Percentiles rank a stretch among this genome's conserved stretches.
Evolutionary conservation across 2,113 vertebrate species (phyloP).

Genomic region (Pomatorhinus ruficollis): DNA sequence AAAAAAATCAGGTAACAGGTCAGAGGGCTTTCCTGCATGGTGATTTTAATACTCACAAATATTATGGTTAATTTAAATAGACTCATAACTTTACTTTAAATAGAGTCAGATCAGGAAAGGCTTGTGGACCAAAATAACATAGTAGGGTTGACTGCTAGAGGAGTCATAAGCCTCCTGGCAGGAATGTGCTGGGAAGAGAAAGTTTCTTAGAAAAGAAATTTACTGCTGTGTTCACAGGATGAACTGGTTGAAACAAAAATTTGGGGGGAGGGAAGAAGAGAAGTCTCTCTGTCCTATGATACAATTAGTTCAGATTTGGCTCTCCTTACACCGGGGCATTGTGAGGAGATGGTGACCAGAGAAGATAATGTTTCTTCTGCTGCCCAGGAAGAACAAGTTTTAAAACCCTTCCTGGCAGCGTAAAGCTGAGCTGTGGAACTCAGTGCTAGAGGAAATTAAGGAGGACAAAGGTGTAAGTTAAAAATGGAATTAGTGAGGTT

Average conservation of each 20-base stretch:
- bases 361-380: background rate
- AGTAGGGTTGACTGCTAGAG: background rate
- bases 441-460: background rate
- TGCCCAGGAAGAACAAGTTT: background rate
- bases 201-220: background rate
- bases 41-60: background rate
- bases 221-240: background rate
- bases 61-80: background rate
- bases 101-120: background rate
- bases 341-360: background rate
- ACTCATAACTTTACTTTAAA: background rate
- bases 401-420: background rate
- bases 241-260: background rate
- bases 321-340: background rate
- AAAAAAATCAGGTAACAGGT: background rate
- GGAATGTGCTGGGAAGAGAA: background rate
- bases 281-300: background rate
- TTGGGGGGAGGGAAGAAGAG: fast-evolving
- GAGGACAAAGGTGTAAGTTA: background rate
- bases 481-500: background rate
- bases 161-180: background rate
- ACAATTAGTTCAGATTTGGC: background rate
- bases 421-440: background rate
- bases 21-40: background rate
- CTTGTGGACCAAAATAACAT: fast-evolving